A percentile compares a stretch with the other conserved stretches of the same genome.
These are phyloP conservation scores for Rhingia campestris DNA, from an alignment of 2,888 invertebrate species.

Conservation along the genomic window DNA sequence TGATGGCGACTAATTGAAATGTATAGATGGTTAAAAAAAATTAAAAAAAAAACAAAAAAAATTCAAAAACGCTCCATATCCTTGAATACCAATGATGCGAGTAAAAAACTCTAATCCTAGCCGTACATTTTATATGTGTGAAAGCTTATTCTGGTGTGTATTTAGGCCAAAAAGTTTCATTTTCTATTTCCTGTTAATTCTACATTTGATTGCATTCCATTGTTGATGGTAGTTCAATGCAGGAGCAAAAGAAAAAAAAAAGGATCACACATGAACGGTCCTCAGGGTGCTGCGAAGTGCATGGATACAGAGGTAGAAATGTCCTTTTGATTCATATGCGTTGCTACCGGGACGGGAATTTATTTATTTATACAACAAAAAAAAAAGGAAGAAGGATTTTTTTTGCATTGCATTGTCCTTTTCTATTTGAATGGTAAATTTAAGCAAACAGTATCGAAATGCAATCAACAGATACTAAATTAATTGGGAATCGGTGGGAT, in stretches of 20 bases:
- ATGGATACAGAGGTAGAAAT: conserved; percentile 30
- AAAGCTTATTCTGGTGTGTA: conserved; percentile 2
- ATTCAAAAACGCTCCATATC: conserved; percentile 17
- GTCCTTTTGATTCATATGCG: conserved; percentile 22
- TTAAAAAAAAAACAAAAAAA: conserved; percentile 11
- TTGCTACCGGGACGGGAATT: conserved; percentile 1
- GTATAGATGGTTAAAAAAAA: conserved; percentile 38
- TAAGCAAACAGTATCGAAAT: conserved; percentile 48
- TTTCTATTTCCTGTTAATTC: conserved; percentile 61
- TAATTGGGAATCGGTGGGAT: conserved; percentile 37
- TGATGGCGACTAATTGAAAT: conserved; percentile 79
- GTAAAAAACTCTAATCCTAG: not conserved
- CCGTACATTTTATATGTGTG: not conserved
- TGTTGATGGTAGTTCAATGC: conserved; percentile 15
- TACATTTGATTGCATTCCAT: conserved; percentile 43
- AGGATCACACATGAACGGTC: too few species aligned
- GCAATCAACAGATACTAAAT: conserved; percentile 56
- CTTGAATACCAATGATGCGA: not conserved
- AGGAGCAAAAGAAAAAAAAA: conserved; percentile 1
- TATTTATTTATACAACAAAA: conserved; percentile 15
- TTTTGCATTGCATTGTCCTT: not conserved
- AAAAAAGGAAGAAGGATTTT: not conserved
- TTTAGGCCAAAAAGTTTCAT: conserved; percentile 46
- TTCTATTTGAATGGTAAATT: conserved; percentile 21
- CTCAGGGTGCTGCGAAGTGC: not conserved